Base-by-base conservation (phyloP, 2,888 invertebrate genomes). In the Synergus gifuensis region DNA sequence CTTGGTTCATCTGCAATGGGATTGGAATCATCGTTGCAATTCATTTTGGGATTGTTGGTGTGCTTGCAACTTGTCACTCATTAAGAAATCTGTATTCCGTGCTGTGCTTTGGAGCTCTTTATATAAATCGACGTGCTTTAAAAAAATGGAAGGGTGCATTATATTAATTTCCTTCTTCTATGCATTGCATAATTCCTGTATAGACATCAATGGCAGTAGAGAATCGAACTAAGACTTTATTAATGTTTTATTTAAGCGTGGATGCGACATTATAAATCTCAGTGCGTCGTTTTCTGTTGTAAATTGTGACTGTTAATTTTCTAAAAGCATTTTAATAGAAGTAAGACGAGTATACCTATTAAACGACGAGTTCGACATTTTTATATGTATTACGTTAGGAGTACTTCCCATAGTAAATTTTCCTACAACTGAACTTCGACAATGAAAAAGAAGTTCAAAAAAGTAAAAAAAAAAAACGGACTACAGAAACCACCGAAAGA, bases 71-170 rank as follows among this genome's bases (percentile, higher is more conserved):
- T 89, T 85, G 85, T 84, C 86, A 85, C 87, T 84, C 84, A 85
- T 84, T 86, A 86, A 84, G 77, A 81, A 80, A 83, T 87, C 83
- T 87, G 86, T 88, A 88, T 85, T 79, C 84, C 87, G 85, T 83
- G 87, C 88, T 28, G 88, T 89, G 89, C 89, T 90, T 90, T 88
- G 88, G 88, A 88, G 87, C 89, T 89, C 87, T 89, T 88, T 88
- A 88, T 89, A 89, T 89, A 89, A 86, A 90, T 89, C 87, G 86
- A 89, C 87, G 89, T 89, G 87, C 87, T 89, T 88, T 87, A 78
- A 87, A 88, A 81, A 83, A 84, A 83, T 63, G 18, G 14, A 54
- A 66, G 22, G 81, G 78, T n/a, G n/a, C 18, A 46, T 49, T 14
- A 3, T 28, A 49, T 49, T 49, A 3, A 44, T 9, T 42, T 42